Conservation (phyloP, 2,888 invertebrate genomes). For the Melanostoma scalare region DNA sequence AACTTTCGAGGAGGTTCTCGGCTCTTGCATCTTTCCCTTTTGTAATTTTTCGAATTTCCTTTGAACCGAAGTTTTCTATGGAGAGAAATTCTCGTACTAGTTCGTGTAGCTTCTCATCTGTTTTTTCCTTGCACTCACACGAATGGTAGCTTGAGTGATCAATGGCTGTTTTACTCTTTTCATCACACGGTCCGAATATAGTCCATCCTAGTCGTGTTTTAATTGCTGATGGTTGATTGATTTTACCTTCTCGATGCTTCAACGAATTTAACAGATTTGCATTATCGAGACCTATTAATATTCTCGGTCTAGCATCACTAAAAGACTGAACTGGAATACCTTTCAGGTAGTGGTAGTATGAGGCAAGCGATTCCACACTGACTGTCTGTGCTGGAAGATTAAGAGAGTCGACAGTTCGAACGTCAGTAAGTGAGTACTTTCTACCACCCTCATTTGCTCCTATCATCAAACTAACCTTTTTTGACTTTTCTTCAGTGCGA, state of each 20-base stretch:
- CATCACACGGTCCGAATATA: neutral
- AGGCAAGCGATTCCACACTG: neutral
- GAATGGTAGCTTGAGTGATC: neutral
- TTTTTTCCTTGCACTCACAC: neutral
- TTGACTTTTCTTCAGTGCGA: conserved; percentile 4
- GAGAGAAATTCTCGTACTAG: neutral
- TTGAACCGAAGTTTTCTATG: neutral
- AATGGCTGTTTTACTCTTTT: neutral
- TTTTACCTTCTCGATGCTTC: neutral
- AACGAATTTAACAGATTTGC: conserved; percentile 11
- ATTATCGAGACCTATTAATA: conserved; percentile 31
- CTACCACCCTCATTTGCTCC: neutral
- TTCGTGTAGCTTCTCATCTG: neutral
- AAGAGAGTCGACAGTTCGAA: neutral
- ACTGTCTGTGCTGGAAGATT: neutral
- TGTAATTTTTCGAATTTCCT: neutral
- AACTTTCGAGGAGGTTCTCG: neutral
- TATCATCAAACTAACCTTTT: neutral
- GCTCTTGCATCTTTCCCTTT: conserved; percentile 1
- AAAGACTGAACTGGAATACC: conserved; percentile 29
- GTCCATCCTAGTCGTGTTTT: neutral
- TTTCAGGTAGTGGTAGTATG: conserved; percentile 11
- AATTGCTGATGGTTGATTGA: neutral
- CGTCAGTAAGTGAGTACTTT: neutral
- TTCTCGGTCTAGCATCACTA: conserved; percentile 13